Conservation (phyloP, 1,140 invertebrate genomes). For the Apis florea region DNA sequence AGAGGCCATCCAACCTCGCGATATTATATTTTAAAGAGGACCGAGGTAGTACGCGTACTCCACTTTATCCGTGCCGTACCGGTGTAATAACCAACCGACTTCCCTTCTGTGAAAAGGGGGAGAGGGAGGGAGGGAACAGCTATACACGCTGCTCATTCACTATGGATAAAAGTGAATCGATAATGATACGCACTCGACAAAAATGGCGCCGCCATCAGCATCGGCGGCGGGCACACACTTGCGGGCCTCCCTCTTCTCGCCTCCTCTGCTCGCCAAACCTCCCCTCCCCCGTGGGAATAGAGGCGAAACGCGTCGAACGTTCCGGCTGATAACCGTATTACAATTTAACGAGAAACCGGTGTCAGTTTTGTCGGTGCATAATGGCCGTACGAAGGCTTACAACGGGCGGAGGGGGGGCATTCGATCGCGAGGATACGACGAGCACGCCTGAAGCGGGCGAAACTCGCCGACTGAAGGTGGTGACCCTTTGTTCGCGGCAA, state of each 20-base stretch:
- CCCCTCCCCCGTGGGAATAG: constrained; percentile 65
- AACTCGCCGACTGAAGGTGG: no score
- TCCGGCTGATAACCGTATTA: constrained; percentile 70
- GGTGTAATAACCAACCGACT: constrained; percentile 63
- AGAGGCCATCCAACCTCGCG: constrained; percentile 38
- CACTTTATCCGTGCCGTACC: constrained; percentile 60
- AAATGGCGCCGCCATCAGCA: constrained; percentile 59
- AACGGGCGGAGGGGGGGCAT: not conserved
- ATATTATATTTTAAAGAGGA: constrained; percentile 65
- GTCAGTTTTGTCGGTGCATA: constrained; percentile 65
- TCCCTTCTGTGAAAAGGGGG: constrained; percentile 63
- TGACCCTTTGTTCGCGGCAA: no score
- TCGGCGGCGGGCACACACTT: constrained; percentile 41
- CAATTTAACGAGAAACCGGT: constrained; percentile 65
- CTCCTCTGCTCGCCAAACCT: no score
- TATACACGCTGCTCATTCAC: constrained; percentile 52
- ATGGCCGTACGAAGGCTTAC: constrained; percentile 50
- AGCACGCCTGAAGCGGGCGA: no score
- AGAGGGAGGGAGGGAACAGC: no score
- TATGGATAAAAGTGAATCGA: constrained; percentile 69
- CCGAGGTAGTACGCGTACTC: constrained; percentile 51
- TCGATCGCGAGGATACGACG: not conserved
- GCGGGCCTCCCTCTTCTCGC: not conserved
- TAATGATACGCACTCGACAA: constrained; percentile 72
- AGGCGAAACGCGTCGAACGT: constrained; percentile 68